Evolutionary conservation across 2,888 invertebrate genomes (phyloP).

Genomic region (Troides oblongomaculatus): DNA sequence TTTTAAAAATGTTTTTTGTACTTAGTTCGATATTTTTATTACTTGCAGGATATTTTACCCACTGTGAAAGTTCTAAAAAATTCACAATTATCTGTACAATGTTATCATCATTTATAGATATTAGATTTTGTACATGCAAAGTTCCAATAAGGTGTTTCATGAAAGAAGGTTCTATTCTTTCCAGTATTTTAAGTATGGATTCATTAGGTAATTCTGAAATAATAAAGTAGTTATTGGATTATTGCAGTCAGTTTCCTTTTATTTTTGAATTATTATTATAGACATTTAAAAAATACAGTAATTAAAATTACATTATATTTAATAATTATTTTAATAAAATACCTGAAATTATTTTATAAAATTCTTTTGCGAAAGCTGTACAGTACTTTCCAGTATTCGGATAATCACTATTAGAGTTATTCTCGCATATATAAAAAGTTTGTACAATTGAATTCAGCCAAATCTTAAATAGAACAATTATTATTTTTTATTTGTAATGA

Average conservation of each 20-base stretch:
- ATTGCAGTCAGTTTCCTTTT: no score
- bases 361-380: constrained; percentile 54
- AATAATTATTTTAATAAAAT: constrained; percentile 19
- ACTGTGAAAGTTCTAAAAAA: constrained; percentile 49
- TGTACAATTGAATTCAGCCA: constrained; percentile 66
- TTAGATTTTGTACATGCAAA: constrained; percentile 47
- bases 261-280: neutral
- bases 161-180: constrained; percentile 59
- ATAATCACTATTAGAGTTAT: constrained; percentile 57
- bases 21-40: constrained; percentile 38
- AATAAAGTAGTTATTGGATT: constrained; percentile 9
- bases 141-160: constrained; percentile 58
- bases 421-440: constrained; percentile 62
- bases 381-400: constrained; percentile 60
- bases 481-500: neutral
- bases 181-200: constrained; percentile 53
- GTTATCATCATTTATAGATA: constrained; percentile 47
- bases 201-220: constrained; percentile 60
- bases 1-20: constrained; percentile 38
- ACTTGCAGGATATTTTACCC: constrained; percentile 44
- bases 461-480: constrained; percentile 46
- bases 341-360: constrained; percentile 63
- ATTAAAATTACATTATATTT: neutral
- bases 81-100: constrained; percentile 50
- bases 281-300: neutral